phyloP scores from a whole-genome alignment of 2,888 invertebrate genomes.

The Schizaphis graminum region DNA sequence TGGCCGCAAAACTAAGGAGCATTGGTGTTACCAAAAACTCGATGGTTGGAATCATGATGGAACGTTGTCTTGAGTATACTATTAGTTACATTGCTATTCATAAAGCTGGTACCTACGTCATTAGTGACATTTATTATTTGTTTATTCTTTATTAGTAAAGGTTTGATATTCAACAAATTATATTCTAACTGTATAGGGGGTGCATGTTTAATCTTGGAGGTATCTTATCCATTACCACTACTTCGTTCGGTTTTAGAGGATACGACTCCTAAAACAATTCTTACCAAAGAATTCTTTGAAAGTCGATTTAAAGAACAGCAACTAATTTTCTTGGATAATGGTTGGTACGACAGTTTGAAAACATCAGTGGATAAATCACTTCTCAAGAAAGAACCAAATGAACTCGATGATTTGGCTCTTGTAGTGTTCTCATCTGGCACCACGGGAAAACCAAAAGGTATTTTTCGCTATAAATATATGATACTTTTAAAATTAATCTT shows the following conservation, averaged over 20 bases:
- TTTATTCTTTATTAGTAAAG: background rate
- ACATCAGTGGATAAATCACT: background rate
- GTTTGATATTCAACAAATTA: background rate
- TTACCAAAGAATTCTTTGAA: conserved; percentile 67
- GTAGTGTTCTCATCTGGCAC: conserved; percentile 69
- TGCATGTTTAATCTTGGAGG: conserved; percentile 69
- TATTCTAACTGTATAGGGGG: conserved; percentile 67
- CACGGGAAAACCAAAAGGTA: conserved; percentile 69
- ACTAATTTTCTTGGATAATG: conserved; percentile 59
- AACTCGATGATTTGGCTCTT: conserved; percentile 69
- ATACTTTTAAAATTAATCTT: background rate
- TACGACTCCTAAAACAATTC: conserved; percentile 68
- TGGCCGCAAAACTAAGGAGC: conserved; percentile 74
- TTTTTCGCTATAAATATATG: background rate
- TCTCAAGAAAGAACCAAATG: conserved; percentile 53
- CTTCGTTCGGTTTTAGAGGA: conserved; percentile 68
- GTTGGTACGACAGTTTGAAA: conserved; percentile 48
- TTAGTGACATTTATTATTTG: background rate
- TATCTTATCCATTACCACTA: conserved; percentile 68
- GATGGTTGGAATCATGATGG: conserved; percentile 69
- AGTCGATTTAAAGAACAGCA: conserved; percentile 61
- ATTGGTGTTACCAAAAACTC: conserved; percentile 67
- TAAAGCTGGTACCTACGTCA: conserved; percentile 68
- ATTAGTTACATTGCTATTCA: conserved; percentile 68
- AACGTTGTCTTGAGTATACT: conserved; percentile 68